These are phyloP conservation scores for Sycon ciliatum DNA, from an alignment of 37 sponge, comb jelly and placozoan species.

Conservation along the genomic window DNA sequence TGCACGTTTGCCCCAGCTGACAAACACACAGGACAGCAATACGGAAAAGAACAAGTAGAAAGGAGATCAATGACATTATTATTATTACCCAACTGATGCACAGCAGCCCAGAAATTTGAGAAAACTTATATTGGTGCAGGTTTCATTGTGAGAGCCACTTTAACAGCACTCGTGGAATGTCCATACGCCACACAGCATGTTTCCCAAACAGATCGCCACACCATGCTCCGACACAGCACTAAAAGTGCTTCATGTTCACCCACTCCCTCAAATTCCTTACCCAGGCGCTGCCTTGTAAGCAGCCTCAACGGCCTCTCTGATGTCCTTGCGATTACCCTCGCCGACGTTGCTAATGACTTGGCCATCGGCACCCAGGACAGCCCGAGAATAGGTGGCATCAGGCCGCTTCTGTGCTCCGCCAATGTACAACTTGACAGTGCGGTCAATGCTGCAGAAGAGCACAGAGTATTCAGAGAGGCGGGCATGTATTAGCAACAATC, in stretches of 20 bases:
- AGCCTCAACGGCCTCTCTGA: slow-evolving; percentile 94
- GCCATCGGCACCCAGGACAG: slow-evolving; percentile 52
- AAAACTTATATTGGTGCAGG: too few species aligned
- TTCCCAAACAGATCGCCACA: too few species aligned
- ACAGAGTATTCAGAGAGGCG: neutral
- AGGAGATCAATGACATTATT: too few species aligned
- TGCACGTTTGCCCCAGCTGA: slow-evolving; percentile 89
- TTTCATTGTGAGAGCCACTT: too few species aligned
- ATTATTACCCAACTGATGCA: too few species aligned
- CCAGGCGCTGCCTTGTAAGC: slow-evolving; percentile 92
- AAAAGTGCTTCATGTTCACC: too few species aligned
- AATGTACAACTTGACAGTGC: slow-evolving; percentile 89
- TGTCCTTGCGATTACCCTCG: slow-evolving; percentile 93
- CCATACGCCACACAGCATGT: too few species aligned
- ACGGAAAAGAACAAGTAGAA: neutral
- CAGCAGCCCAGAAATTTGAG: too few species aligned
- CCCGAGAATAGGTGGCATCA: slow-evolving; percentile 74
- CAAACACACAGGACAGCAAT: neutral
- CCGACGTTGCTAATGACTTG: slow-evolving; percentile 73
- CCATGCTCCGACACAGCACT: too few species aligned
- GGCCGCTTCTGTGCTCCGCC: slow-evolving; percentile 89
- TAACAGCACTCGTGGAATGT: too few species aligned
- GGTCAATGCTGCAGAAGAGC: slow-evolving; percentile 57
- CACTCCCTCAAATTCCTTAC: slow-evolving; percentile 31
- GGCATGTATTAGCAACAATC: too few species aligned